Evolutionary conservation across 2,888 invertebrate species (phyloP), one percentile per base, ranked within the genome.

Genomic region (Sinohyriopsis cumingii): DNA sequence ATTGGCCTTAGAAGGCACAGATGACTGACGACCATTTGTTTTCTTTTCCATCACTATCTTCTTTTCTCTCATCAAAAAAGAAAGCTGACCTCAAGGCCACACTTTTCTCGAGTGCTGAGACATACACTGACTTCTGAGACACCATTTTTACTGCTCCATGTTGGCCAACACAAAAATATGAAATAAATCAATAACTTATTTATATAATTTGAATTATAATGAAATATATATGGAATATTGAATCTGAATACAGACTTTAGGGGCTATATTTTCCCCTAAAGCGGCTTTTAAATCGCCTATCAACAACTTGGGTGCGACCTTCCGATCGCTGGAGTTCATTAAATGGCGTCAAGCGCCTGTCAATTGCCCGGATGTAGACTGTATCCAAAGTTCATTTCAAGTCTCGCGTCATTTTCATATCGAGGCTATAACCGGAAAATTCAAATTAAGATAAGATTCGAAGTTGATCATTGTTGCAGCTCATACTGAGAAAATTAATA

Each of bases 31-130:
- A 71, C 79, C 74, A 65, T 74, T 75, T 59, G 75, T 54, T 83
- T 86, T 86, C 78, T 84, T 88, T 76, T 88, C 86, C 87, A 87
- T 87, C 60, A 70, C 81, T 63, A 63, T 63, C 72, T 69, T 73
- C 68, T 75, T 80, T 70, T 84, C 84, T 80, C 79, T 81, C 86
- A 85, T 86, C 76, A 81, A 86, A 81, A 63, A 72, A 67, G 59
- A 72, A 63, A 64, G 71, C 59, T 68, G 80, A 83, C 83, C 80
- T 72, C 77, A 72, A 74, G 83, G 82, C 72, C 82, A 77, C 80
- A 65, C 70, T 73, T 72, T 73, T 78, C 63, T 60, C 70, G 68
- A 71, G 57, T 67, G 73, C 68, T 75, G 65, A 71, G 70, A 75
- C 65, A 67, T 67, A 68, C 64, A 56, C 68, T 64, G 55, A 66